phyloP scores from a whole-genome alignment of 2,888 invertebrate genomes.

The Caenorhabditis angaria region DNA sequence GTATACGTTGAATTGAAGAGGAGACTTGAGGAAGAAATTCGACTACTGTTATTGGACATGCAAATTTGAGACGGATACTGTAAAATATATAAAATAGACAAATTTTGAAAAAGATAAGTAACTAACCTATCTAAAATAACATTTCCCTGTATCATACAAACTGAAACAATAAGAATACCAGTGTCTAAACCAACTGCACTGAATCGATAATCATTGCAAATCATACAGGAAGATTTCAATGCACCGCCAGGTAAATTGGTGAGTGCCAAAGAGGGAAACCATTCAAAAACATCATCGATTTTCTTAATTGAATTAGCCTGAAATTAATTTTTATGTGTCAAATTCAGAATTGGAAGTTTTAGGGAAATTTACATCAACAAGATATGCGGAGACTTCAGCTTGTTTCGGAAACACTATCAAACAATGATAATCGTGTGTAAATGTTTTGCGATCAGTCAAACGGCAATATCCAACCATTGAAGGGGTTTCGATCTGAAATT shows the following conservation, averaged over 20 bases:
- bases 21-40: constrained; percentile 37
- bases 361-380: constrained; percentile 17
- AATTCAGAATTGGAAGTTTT: background rate
- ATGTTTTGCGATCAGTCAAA: constrained; percentile 27
- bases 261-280: constrained; percentile 39
- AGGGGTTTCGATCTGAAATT: constrained; percentile 19
- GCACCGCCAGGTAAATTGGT: constrained; percentile 37
- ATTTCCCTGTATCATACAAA: constrained; percentile 36
- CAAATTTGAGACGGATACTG: constrained; percentile 35
- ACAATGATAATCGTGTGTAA: constrained; percentile 33
- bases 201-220: constrained; percentile 26
- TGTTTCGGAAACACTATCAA: constrained; percentile 31
- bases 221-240: constrained; percentile 25
- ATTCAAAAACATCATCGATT: constrained; percentile 40
- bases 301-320: constrained; percentile 12
- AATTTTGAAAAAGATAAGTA: background rate
- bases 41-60: constrained; percentile 34
- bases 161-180: constrained; percentile 33
- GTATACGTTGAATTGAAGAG: constrained; percentile 23
- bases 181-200: constrained; percentile 43
- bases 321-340: background rate
- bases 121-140: constrained; percentile 37
- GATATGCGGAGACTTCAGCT: constrained; percentile 32
- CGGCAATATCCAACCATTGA: constrained; percentile 39
- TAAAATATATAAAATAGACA: constrained; percentile 1